A percentile compares a stretch with the other conserved stretches of the same genome.
These are phyloP conservation scores for Sipha maydis DNA, from an alignment of 2,888 invertebrate species.

Conservation along the genomic window DNA sequence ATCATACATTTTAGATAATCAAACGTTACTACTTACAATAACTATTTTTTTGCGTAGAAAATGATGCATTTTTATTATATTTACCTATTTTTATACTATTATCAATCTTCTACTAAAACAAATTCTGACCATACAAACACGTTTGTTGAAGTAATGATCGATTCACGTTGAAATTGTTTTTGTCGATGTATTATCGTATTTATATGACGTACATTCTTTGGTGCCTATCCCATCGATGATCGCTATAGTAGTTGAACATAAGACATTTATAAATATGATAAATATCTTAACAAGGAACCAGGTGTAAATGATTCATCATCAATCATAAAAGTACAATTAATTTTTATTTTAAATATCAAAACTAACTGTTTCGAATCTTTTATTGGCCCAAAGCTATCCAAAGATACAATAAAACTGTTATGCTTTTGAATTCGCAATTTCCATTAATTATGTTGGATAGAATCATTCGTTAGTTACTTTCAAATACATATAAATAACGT, in stretches of 20 bases:
- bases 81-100: too few relatives aligned
- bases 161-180: too few relatives aligned
- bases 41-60: too few relatives aligned
- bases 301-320: constrained; percentile 24
- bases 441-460: constrained; percentile 3
- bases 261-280: neutral
- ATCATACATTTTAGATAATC: too few relatives aligned
- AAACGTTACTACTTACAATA: too few relatives aligned
- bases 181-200: too few relatives aligned
- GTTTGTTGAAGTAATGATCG: too few relatives aligned
- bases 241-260: neutral
- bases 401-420: constrained; percentile 40
- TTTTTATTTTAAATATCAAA: neutral
- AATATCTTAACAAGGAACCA: neutral
- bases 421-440: constrained; percentile 34
- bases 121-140: too few relatives aligned
- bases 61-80: too few relatives aligned
- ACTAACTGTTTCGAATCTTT: neutral
- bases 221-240: neutral
- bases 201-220: neutral
- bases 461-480: constrained; percentile 18
- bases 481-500: constrained; percentile 33
- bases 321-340: constrained; percentile 1
- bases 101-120: too few relatives aligned
- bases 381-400: constrained; percentile 10